These are phyloP conservation scores for Muntiacus muntjak DNA, from an alignment of 2,113 vertebrate genomes.

Conservation along the genomic window DNA sequence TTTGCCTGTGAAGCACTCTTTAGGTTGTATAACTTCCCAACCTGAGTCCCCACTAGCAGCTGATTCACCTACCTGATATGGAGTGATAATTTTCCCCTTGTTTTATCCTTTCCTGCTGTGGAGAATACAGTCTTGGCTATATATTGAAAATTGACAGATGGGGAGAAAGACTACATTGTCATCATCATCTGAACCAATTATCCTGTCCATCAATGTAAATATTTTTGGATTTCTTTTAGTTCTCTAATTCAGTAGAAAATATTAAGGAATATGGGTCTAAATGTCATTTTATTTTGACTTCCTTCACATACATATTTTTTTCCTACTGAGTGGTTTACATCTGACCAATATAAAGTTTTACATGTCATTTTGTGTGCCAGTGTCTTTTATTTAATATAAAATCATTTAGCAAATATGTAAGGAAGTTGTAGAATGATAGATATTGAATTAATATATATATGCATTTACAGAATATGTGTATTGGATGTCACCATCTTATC, in stretches of 20 bases:
- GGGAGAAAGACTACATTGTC: neutral
- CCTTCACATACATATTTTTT: neutral
- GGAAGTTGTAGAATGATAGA: neutral
- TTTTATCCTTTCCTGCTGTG: neutral
- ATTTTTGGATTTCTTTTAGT: neutral
- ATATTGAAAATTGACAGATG: neutral
- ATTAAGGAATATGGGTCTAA: neutral
- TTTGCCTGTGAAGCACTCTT: neutral
- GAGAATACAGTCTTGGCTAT: neutral
- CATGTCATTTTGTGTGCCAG: neutral
- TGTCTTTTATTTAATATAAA: neutral
- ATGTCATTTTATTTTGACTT: neutral
- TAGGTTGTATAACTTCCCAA: neutral
- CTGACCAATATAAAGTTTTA: neutral
- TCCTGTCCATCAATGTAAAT: neutral
- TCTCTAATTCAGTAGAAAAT: neutral
- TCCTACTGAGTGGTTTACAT: neutral
- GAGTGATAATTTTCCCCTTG: neutral
- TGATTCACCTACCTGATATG: neutral
- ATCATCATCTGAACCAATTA: neutral
- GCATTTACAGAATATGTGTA: neutral
- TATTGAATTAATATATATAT: neutral
- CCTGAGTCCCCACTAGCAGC: neutral
- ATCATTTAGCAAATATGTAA: neutral
- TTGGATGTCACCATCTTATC: neutral